These are phyloP conservation scores for Anabacerthia variegaticeps DNA, from an alignment of 2,797 vertebrate genomes.

Conservation along the genomic window DNA sequence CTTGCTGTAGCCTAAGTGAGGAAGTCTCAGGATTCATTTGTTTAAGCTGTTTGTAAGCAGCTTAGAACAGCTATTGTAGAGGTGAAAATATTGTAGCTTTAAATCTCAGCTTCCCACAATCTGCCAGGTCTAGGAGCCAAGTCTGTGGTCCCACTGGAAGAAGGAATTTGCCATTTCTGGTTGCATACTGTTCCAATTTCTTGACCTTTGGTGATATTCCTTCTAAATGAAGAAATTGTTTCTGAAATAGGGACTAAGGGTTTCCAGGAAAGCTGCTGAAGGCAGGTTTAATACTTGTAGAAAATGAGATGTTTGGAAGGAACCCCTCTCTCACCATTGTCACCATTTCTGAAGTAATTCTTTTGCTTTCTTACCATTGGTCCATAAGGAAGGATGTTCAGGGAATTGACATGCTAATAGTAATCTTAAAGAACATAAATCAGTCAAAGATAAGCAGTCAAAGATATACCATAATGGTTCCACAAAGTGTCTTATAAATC, in stretches of 20 bases:
- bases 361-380: background rate
- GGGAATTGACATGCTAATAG: background rate
- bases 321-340: background rate
- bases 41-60: constrained; percentile 23
- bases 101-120: background rate
- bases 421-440: background rate
- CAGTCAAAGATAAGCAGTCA: background rate
- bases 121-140: background rate
- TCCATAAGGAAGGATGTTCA: background rate
- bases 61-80: background rate
- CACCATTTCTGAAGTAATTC: background rate
- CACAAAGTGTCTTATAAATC: background rate
- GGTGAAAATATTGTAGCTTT: background rate
- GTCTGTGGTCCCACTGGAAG: background rate
- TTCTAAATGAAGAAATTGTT: background rate
- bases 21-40: background rate
- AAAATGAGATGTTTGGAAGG: background rate
- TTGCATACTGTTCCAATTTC: background rate
- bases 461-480: background rate
- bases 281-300: background rate
- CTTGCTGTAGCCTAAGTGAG: background rate
- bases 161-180: background rate
- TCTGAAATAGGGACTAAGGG: background rate
- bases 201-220: background rate
- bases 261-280: background rate